Evolutionary conservation across 1,140 invertebrate genomes (phyloP).

Genomic region (Habropoda laboriosa): DNA sequence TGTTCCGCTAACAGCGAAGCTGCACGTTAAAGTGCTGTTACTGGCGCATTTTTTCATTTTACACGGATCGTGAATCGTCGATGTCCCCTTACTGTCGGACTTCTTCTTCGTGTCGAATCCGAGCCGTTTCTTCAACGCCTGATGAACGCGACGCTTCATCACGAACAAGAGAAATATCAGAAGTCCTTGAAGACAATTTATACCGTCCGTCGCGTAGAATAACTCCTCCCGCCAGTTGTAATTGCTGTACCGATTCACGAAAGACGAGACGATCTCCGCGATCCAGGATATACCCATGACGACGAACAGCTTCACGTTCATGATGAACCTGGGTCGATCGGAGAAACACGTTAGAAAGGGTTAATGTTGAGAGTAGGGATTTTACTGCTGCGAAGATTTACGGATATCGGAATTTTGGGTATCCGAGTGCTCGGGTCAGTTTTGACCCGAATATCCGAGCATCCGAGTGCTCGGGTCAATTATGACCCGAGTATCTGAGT

Average conservation of each 20-base stretch:
- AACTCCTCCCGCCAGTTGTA: slow-evolving; percentile 50
- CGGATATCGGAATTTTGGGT: too few relatives aligned
- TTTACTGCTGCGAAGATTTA: not conserved
- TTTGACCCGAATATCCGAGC: too few relatives aligned
- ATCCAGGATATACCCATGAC: slow-evolving; percentile 90
- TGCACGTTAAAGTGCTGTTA: slow-evolving; percentile 70
- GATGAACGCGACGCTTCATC: slow-evolving; percentile 83
- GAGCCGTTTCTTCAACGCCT: slow-evolving; percentile 65
- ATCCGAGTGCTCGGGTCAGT: too few relatives aligned
- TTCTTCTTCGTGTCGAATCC: slow-evolving; percentile 35
- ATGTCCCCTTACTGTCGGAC: slow-evolving; percentile 18
- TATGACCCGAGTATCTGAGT: too few relatives aligned
- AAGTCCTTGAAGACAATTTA: slow-evolving; percentile 85
- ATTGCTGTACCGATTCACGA: slow-evolving; percentile 61
- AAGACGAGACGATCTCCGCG: slow-evolving; percentile 84
- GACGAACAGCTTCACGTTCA: slow-evolving; percentile 88
- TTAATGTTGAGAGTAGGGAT: too few relatives aligned
- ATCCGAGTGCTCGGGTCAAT: too few relatives aligned
- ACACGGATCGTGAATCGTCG: slow-evolving; percentile 63
- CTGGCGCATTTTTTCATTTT: slow-evolving; percentile 67
- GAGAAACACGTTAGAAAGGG: too few relatives aligned
- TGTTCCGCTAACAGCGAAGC: slow-evolving; percentile 52
- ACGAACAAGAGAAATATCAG: slow-evolving; percentile 86
- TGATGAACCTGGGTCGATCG: slow-evolving; percentile 83
- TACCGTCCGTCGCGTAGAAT: slow-evolving; percentile 81